phyloP scores from a whole-genome alignment of 2,797 vertebrate species.

The Buceros bicornis region DNA sequence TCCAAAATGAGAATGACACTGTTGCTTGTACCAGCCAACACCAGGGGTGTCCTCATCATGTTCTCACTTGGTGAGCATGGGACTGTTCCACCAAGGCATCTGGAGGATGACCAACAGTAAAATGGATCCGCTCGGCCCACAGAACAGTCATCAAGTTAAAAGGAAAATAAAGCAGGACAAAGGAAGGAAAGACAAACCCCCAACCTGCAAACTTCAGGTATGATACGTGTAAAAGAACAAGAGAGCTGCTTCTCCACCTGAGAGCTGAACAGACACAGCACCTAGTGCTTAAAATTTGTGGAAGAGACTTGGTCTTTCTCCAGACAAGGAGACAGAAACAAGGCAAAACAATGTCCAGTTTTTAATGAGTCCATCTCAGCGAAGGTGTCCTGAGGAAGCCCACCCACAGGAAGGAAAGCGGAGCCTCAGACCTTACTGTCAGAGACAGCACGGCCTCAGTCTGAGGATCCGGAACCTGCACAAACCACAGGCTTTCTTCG shows the following conservation, averaged over 20 bases:
- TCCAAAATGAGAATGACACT: neutral
- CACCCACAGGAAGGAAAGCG: neutral
- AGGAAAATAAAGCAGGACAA: neutral
- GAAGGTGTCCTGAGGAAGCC: neutral
- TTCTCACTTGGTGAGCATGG: neutral
- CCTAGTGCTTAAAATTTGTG: neutral
- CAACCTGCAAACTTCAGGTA: neutral
- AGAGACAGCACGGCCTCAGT: neutral
- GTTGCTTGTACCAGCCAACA: neutral
- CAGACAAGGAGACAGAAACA: neutral
- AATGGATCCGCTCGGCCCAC: neutral
- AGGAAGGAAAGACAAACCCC: neutral
- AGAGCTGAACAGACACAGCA: neutral
- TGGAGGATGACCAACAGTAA: neutral
- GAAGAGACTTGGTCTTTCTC: neutral
- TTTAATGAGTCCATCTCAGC: neutral
- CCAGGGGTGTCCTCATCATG: rapidly evolving
- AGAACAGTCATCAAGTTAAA: neutral
- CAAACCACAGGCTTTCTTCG: neutral
- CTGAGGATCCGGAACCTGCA: neutral
- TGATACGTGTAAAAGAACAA: neutral
- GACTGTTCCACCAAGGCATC: neutral
- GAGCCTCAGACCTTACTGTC: neutral
- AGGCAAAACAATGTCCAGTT: neutral
- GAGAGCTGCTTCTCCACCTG: neutral